A percentile compares a stretch with the other conserved stretches of the same genome.
Evolutionary conservation across 2,797 vertebrate species (phyloP).

Genomic region (Betta splendens): DNA sequence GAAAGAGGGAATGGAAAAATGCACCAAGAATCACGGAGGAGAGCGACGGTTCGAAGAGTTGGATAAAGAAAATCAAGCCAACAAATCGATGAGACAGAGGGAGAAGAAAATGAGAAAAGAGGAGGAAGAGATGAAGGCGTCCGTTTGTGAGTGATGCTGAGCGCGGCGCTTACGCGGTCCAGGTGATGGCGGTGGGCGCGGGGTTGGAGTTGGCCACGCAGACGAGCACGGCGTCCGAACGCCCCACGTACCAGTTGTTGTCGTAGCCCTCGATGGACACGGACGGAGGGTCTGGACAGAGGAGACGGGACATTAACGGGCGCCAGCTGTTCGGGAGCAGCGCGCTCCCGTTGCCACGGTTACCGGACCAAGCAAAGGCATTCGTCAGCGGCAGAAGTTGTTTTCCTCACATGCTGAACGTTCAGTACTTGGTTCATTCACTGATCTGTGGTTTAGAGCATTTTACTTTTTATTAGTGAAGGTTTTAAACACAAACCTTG

Average conservation of each 20-base stretch:
- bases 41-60: not conserved
- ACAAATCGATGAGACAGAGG: not conserved
- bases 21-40: not conserved
- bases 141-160: slow-evolving; percentile 23
- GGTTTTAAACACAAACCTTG: no score
- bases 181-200: slow-evolving; percentile 71
- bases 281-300: slow-evolving; percentile 79
- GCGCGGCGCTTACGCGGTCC: slow-evolving; percentile 87
- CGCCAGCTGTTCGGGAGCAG: no score
- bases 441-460: no score
- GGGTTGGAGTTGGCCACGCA: slow-evolving; percentile 85
- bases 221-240: slow-evolving; percentile 74
- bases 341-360: no score
- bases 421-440: no score
- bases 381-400: no score
- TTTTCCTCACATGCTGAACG: no score
- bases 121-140: not conserved
- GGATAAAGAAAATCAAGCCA: slow-evolving; percentile 12
- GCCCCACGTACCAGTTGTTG: slow-evolving; percentile 87
- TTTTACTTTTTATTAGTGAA: no score
- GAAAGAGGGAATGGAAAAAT: not conserved
- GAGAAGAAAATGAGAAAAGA: not conserved
- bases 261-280: slow-evolving; percentile 87
- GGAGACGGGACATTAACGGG: not conserved
- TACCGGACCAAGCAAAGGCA: no score